These are phyloP conservation scores for Psephotus haematonotus DNA, from an alignment of 2,113 vertebrate genomes.

Conservation along the genomic window DNA sequence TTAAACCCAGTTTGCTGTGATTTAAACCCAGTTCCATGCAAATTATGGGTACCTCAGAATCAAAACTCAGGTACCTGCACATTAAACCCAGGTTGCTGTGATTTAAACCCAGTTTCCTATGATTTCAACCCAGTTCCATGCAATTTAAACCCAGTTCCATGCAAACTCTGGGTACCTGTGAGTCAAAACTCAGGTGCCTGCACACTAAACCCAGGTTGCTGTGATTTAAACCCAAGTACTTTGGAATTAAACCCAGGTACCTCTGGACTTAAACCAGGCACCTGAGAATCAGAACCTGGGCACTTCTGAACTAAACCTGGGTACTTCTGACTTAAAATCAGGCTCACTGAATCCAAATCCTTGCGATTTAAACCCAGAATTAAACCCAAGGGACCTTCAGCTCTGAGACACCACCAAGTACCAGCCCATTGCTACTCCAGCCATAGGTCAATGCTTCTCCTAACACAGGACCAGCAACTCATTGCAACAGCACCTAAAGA, in stretches of 20 bases:
- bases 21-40: too few species aligned
- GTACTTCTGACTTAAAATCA: background rate
- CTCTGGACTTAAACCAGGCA: too few species aligned
- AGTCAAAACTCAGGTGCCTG: too few species aligned
- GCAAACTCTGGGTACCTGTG: too few species aligned
- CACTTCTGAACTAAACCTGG: too few species aligned
- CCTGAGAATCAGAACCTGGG: too few species aligned
- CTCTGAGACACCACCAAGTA: fast-evolving
- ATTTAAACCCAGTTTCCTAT: background rate
- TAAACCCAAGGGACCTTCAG: background rate
- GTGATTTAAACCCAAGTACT: background rate
- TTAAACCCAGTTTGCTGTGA: background rate
- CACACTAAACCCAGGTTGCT: background rate
- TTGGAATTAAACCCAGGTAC: background rate
- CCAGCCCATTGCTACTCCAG: background rate
- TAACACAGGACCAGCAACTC: background rate
- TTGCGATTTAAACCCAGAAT: background rate
- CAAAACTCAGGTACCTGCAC: fast-evolving
- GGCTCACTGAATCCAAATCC: background rate
- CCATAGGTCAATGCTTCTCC: fast-evolving
- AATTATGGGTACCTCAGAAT: fast-evolving
- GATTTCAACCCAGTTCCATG: background rate
- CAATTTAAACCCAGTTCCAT: too few species aligned
- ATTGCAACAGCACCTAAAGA: background rate
- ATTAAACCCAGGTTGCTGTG: background rate